phyloP scores from a whole-genome alignment of 2,888 invertebrate species.

The Nomada goodeniana region DNA sequence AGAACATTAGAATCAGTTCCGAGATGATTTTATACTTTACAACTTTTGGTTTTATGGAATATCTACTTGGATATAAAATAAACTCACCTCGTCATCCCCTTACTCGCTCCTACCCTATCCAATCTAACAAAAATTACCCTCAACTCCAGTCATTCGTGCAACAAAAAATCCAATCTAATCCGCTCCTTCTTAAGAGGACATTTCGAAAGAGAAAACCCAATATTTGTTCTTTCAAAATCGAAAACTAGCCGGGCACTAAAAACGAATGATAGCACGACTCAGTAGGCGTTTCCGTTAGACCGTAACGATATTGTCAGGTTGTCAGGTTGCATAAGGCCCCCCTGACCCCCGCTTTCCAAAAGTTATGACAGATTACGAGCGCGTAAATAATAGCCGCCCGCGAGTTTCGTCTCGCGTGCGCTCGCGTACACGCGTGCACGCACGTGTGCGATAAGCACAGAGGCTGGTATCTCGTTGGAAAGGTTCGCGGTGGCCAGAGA shows the following conservation, averaged over 20 bases:
- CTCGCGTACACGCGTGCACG: conserved; percentile 12
- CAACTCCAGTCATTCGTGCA: too few relatives aligned
- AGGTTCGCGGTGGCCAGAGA: conserved; percentile 50
- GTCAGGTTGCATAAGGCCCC: conserved; percentile 72
- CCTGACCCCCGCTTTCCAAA: conserved; percentile 25
- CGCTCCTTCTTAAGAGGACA: too few relatives aligned
- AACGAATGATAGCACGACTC: not conserved
- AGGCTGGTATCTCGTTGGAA: conserved; percentile 39
- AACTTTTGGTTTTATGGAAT: not conserved
- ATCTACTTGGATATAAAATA: too few relatives aligned
- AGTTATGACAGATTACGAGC: conserved; percentile 76
- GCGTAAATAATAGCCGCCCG: conserved; percentile 71
- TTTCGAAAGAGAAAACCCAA: too few relatives aligned
- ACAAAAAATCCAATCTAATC: too few relatives aligned
- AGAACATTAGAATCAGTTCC: conserved; percentile 1
- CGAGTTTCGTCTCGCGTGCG: conserved; percentile 64
- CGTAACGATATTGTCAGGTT: conserved; percentile 77
- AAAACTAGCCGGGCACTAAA: conserved; percentile 8
- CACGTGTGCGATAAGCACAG: conserved; percentile 4
- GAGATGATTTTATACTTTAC: not conserved
- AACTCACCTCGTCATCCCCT: too few relatives aligned
- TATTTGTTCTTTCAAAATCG: too few relatives aligned
- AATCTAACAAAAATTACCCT: too few relatives aligned
- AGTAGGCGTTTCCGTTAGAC: conserved; percentile 72
- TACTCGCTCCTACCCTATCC: too few relatives aligned